Conservation (phyloP, 2,888 invertebrate genomes). For the Phanerotoma sp. region DNA sequence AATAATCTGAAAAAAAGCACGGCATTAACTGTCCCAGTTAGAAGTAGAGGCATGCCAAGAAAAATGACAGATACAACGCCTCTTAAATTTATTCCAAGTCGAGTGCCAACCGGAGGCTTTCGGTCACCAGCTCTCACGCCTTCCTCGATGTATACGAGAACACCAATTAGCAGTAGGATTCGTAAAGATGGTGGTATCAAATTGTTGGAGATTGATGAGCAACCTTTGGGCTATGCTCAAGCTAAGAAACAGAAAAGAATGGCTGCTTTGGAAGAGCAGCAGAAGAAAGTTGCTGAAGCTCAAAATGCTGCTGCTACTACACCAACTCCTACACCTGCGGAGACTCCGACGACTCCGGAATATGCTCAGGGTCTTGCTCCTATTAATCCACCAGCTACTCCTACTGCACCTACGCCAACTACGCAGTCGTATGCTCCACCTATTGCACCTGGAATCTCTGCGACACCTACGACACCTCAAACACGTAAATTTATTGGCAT, state of each 20-base stretch:
- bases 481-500: conserved; percentile 38
- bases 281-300: conserved; percentile 64
- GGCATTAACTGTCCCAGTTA: conserved; percentile 78
- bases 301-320: conserved; percentile 54
- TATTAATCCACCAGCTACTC: conserved; percentile 61
- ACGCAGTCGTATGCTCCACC: conserved; percentile 45
- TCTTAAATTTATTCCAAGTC: conserved; percentile 86
- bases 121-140: conserved; percentile 60
- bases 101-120: conserved; percentile 71
- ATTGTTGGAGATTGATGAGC: conserved; percentile 89
- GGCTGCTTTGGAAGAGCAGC: conserved; percentile 69
- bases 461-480: conserved; percentile 42
- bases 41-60: conserved; percentile 73
- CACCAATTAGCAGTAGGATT: conserved; percentile 61
- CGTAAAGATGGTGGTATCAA: conserved; percentile 92
- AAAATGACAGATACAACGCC: conserved; percentile 99
- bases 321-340: conserved; percentile 45
- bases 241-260: conserved; percentile 87
- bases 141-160: conserved; percentile 61
- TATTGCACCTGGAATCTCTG: conserved; percentile 43
- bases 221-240: conserved; percentile 80
- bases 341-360: conserved; percentile 68
- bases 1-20: conserved; percentile 86
- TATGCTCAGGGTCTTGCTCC: conserved; percentile 79
- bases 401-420: conserved; percentile 35